Conservation (phyloP, 2,888 invertebrate genomes). For the Patella pellucida region DNA sequence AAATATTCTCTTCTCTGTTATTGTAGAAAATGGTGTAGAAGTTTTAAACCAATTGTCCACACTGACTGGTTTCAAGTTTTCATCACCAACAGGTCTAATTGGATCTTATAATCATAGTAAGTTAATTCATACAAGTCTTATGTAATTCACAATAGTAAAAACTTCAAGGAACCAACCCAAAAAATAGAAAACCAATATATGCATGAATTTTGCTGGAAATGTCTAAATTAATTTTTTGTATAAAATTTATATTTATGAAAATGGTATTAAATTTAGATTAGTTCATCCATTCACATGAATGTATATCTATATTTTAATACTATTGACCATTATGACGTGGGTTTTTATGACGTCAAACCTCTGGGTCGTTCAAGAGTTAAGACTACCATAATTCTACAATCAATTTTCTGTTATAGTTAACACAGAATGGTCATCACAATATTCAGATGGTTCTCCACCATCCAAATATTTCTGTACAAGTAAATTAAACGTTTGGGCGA, state of each 20-base stretch:
- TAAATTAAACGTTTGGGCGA: constrained; percentile 66
- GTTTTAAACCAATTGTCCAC: constrained; percentile 60
- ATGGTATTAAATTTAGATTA: too few relatives aligned
- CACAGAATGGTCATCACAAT: constrained; percentile 62
- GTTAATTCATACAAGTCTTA: constrained; percentile 17
- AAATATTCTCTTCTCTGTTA: neutral
- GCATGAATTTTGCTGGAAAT: too few relatives aligned
- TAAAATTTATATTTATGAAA: too few relatives aligned
- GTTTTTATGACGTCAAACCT: too few relatives aligned
- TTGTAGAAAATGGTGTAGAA: constrained; percentile 64
- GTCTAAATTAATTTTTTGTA: too few relatives aligned
- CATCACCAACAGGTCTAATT: constrained; percentile 66
- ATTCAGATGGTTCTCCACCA: constrained; percentile 56
- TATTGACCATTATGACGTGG: too few relatives aligned
- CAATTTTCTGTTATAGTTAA: constrained; percentile 54
- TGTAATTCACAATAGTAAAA: too few relatives aligned
- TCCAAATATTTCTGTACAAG: constrained; percentile 63
- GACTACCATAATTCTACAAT: too few relatives aligned
- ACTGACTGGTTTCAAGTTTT: constrained; percentile 61
- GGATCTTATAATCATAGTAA: constrained; percentile 66
- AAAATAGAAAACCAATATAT: too few relatives aligned
- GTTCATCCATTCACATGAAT: too few relatives aligned
- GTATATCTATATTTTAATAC: too few relatives aligned
- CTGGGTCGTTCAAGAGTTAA: neutral
- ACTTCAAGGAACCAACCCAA: too few relatives aligned